Conservation (phyloP, 2,113 vertebrate species). For the Megaceryle maxima region DNA sequence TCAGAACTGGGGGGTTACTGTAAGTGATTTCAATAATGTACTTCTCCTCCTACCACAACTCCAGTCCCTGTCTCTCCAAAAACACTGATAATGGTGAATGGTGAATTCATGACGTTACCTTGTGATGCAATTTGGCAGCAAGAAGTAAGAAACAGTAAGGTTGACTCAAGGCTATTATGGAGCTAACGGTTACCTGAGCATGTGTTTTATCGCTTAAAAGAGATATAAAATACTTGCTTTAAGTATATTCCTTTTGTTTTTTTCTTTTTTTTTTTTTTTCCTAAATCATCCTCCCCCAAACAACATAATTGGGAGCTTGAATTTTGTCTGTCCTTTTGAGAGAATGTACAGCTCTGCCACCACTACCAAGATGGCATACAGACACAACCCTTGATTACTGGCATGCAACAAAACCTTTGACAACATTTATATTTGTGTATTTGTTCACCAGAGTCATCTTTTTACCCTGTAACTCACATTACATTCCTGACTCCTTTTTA, state of each 20-base stretch:
- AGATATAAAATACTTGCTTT: background rate
- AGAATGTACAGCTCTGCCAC: background rate
- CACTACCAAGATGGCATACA: background rate
- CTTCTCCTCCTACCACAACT: slow-evolving; percentile 23
- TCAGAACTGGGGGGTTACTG: slow-evolving; percentile 44
- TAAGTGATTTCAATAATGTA: slow-evolving; percentile 47
- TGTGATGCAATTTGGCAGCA: slow-evolving; percentile 10
- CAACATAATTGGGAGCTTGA: background rate
- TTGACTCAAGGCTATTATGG: background rate
- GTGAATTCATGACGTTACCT: slow-evolving; percentile 28
- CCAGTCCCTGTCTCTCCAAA: slow-evolving; percentile 15
- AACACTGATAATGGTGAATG: slow-evolving; percentile 16
- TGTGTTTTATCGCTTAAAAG: background rate
- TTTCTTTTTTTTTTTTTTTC: no score
- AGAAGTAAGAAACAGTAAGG: slow-evolving; percentile 12
- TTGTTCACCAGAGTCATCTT: background rate
- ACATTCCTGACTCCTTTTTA: background rate
- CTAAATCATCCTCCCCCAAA: background rate
- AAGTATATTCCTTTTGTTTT: background rate
- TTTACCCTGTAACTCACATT: background rate
- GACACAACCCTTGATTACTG: background rate
- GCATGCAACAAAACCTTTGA: background rate
- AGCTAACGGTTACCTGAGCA: background rate
- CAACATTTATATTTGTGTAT: background rate
- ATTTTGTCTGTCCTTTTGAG: background rate